Base-by-base conservation (phyloP, 2,888 invertebrate genomes). In the Hemithea aestivaria region DNA sequence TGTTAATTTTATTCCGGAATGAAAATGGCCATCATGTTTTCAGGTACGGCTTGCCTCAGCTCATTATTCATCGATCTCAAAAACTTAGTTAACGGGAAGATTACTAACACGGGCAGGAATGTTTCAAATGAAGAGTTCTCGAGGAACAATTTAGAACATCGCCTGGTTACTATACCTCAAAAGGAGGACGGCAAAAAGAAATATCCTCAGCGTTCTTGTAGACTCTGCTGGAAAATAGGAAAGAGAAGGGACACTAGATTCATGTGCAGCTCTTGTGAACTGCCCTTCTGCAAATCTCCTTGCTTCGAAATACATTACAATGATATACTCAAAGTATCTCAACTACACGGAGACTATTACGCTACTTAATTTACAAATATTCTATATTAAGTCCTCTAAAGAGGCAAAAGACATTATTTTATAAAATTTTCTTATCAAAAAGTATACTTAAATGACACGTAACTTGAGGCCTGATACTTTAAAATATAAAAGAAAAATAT, bases 21-120 rank as follows among this genome's bases (percentile, higher is more conserved):
- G 84, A 87, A 84, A 87, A 88, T 85, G 83, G 77, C 88, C 77
- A 84, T 83, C 87, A 83, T 88, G 84, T 70, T 88, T 88, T 87
- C 88, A 88, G 88, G 87, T 87, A 76, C 81, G 48, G 72, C 75
- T 74, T 73, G 81, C 67, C 70, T 85, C 67, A 83, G 70, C 69
- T 77, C 87, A 57, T 77, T 87, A 66, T 84, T 85, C 73, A 75
- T 81, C 71, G 80, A 85, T 66, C 76, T 85, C 65, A 87, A 85
- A 79, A 84, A 82, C 70, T 76, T 87, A 75, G 85, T 84, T 58
- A 85, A 85, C 44, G 84, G 85, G 62, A 87, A 84, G 58, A 72
- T 75, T 55, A 66, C 75, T 64, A 75, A 74, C 58, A 58, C 67
- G 40, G 66, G 75, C 57, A 74, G 76, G 63, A 66, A 66, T 58